phyloP scores from a whole-genome alignment of 1,140 invertebrate genomes.

The Diprion similis region DNA sequence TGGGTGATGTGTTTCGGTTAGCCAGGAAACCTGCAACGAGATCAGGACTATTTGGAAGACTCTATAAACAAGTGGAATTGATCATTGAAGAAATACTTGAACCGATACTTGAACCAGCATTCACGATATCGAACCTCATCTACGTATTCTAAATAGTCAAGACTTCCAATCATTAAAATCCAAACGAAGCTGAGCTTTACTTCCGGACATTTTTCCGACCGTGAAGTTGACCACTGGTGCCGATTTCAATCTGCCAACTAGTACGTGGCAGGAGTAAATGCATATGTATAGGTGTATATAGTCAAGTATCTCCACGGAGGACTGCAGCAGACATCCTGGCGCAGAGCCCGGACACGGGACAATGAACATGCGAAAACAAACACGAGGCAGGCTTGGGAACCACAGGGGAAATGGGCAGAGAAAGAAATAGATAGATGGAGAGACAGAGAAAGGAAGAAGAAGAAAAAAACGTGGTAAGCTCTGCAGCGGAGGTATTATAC shows the following conservation, averaged over 20 bases:
- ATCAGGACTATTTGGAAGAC: too few species aligned
- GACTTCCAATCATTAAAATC: too few species aligned
- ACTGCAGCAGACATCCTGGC: not conserved
- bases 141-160: too few species aligned
- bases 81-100: too few species aligned
- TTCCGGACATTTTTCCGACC: not conserved
- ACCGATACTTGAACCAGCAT: too few species aligned
- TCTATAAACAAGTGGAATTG: too few species aligned
- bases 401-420: not conserved
- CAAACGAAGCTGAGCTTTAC: too few species aligned
- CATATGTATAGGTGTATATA: not conserved
- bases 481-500: not conserved
- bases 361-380: conserved; percentile 1
- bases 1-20: too few species aligned
- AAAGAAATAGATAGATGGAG: not conserved
- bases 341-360: not conserved
- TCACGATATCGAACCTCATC: too few species aligned
- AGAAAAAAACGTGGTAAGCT: not conserved
- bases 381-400: not conserved
- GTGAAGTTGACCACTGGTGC: not conserved
- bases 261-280: not conserved
- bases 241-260: not conserved
- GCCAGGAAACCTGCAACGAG: too few species aligned
- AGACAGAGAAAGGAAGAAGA: not conserved
- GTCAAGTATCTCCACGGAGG: not conserved